Conservation (phyloP, 2,888 invertebrate genomes). For the Deilephila elpenor region DNA sequence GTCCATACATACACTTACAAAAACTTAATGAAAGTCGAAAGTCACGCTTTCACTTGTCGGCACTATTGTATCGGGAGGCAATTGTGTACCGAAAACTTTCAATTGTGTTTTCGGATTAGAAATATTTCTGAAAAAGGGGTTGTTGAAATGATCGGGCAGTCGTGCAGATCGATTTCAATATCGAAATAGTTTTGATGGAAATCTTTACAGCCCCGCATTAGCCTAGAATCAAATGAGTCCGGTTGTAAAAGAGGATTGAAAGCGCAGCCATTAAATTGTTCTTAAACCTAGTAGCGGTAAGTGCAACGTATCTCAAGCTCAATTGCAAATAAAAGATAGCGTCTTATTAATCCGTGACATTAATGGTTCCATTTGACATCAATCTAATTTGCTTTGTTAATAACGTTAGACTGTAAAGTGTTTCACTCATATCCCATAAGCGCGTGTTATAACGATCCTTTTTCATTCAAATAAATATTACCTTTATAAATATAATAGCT, state of each 20-base stretch:
- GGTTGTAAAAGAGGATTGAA: conserved; percentile 13
- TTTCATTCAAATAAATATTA: neutral
- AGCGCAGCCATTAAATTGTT: conserved; percentile 19
- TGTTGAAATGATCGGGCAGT: conserved; percentile 35
- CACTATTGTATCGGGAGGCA: conserved; percentile 73
- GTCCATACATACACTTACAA: conserved; percentile 77
- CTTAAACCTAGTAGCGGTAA: conserved; percentile 10
- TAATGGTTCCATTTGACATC: neutral
- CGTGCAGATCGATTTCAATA: neutral
- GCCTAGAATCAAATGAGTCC: conserved; percentile 19
- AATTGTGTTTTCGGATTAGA: conserved; percentile 55
- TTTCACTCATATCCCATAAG: neutral
- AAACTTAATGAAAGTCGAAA: conserved; percentile 84
- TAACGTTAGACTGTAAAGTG: neutral
- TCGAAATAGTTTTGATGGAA: neutral
- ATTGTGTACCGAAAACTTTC: conserved; percentile 70
- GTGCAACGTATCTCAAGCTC: neutral
- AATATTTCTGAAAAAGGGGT: conserved; percentile 60
- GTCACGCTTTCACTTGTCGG: conserved; percentile 82
- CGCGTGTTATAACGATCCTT: neutral
- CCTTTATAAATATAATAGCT: neutral
- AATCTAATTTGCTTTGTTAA: neutral
- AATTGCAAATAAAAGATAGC: conserved; percentile 1
- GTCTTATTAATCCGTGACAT: neutral
- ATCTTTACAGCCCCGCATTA: neutral